phyloP scores from a whole-genome alignment of 2,797 vertebrate genomes.

The Enteromius thamalakanensis region DNA sequence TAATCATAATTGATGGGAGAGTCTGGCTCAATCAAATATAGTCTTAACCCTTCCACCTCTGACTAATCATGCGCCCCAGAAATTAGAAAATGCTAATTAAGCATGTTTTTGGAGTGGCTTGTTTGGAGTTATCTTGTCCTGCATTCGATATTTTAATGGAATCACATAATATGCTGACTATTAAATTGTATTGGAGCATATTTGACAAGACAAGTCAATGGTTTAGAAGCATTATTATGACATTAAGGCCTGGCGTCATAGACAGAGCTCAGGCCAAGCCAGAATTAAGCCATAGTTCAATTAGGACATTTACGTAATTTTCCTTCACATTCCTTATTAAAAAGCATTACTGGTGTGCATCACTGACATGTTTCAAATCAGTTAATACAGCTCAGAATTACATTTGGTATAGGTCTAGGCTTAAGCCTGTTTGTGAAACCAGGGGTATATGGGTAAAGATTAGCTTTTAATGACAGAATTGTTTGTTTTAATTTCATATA shows the following conservation, averaged over 20 bases:
- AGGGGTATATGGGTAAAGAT: not conserved
- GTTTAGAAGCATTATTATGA: not conserved
- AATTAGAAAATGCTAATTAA: slow-evolving; percentile 9
- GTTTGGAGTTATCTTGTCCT: slow-evolving; percentile 1
- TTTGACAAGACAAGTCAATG: not conserved
- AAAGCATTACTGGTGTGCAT: too few relatives aligned
- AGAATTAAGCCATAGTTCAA: too few relatives aligned
- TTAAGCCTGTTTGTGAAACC: too few relatives aligned
- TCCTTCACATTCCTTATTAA: too few relatives aligned
- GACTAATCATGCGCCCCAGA: slow-evolving; percentile 59
- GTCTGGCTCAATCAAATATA: slow-evolving; percentile 74
- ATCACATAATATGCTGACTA: not conserved
- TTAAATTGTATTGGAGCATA: not conserved
- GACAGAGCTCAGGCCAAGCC: too few relatives aligned
- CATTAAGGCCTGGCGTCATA: not conserved
- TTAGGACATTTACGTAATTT: too few relatives aligned
- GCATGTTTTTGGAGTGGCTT: slow-evolving; percentile 9
- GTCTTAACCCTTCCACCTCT: slow-evolving; percentile 67
- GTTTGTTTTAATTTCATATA: not conserved
- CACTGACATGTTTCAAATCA: too few relatives aligned
- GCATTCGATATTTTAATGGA: not conserved
- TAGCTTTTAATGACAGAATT: not conserved
- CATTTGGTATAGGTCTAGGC: too few relatives aligned
- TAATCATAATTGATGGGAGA: slow-evolving; percentile 77
- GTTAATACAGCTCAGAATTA: too few relatives aligned